Conservation (phyloP, 37 sponge, comb jelly and placozoan species). For the Cladorhizidae sp. region DNA sequence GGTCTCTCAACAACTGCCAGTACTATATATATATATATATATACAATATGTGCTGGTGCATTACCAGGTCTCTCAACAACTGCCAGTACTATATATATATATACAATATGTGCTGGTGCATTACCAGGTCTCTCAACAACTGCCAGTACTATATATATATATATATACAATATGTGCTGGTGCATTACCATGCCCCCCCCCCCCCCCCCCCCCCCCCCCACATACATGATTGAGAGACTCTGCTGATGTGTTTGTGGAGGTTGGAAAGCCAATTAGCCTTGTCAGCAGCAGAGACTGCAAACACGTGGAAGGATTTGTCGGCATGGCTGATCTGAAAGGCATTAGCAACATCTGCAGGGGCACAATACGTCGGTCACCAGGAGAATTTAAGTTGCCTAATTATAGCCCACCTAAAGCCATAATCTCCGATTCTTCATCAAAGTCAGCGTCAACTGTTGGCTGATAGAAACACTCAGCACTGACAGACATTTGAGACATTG, state of each 20-base stretch:
- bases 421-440: constrained; percentile 34
- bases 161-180: too few relatives aligned
- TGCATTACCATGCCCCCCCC: too few relatives aligned
- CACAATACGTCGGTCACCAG: background rate
- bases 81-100: too few relatives aligned
- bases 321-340: constrained; percentile 87
- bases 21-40: too few relatives aligned
- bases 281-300: constrained; percentile 69
- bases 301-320: constrained; percentile 87
- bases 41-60: too few relatives aligned
- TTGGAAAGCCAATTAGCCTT: constrained; percentile 82
- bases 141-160: too few relatives aligned
- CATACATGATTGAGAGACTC: constrained; percentile 29
- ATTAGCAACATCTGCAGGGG: constrained; percentile 48
- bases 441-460: constrained; percentile 17
- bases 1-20: too few relatives aligned
- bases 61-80: too few relatives aligned
- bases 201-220: too few relatives aligned
- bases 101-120: too few relatives aligned
- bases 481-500: constrained; percentile 70
- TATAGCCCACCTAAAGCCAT: constrained; percentile 27
- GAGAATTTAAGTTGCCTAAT: background rate
- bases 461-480: constrained; percentile 44
- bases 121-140: too few relatives aligned
- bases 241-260: constrained; percentile 61